A percentile compares a stretch with the other conserved stretches of the same genome.
These are phyloP conservation scores for Yponomeuta plumbellus DNA, from an alignment of 2,888 invertebrate genomes.

Conservation along the genomic window DNA sequence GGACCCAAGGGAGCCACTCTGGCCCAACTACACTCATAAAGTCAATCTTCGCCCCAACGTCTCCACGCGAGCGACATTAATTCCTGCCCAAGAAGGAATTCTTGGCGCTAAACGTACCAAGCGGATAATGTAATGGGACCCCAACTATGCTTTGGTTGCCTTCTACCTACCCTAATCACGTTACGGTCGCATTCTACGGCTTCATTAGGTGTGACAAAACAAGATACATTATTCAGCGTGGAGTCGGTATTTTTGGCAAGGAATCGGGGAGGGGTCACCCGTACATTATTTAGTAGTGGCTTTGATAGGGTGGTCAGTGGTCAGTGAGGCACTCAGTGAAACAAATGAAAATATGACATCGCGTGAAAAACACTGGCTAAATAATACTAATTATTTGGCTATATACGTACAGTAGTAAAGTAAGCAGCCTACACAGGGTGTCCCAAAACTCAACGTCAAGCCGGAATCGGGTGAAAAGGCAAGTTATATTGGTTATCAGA, in stretches of 20 bases:
- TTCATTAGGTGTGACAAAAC: neutral
- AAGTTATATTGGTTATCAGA: no score
- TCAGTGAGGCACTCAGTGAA: no score
- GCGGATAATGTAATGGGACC: neutral
- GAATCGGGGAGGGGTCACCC: no score
- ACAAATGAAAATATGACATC: no score
- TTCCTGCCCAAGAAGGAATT: neutral
- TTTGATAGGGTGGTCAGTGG: no score
- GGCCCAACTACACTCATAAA: neutral
- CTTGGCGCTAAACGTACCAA: neutral
- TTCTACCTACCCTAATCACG: neutral
- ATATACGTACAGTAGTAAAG: no score
- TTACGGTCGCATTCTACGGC: neutral
- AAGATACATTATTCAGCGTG: neutral
- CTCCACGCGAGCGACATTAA: neutral
- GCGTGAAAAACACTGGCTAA: neutral
- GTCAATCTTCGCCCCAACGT: neutral
- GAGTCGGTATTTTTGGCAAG: neutral
- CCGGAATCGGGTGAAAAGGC: no score
- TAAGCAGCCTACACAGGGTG: no score
- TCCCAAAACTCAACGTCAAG: no score
- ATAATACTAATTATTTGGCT: no score
- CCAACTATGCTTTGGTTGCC: constrained; percentile 3
- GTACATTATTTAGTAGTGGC: no score
- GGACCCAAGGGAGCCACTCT: neutral